Conservation (phyloP, 2,797 vertebrate species). For the Urosaurus nigricauda region DNA sequence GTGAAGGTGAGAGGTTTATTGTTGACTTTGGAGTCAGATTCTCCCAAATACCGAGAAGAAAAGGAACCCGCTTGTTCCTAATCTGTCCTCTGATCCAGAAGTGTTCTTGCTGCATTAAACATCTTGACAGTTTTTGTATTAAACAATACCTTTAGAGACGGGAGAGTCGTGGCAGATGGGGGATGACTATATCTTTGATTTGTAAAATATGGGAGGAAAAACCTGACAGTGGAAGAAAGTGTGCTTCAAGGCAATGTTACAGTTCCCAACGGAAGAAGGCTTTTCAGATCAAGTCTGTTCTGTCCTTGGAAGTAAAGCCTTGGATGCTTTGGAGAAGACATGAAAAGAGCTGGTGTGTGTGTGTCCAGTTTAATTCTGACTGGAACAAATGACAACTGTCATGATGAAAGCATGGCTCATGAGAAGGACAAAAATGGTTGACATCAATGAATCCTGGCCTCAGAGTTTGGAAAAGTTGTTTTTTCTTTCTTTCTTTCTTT, state of each 20-base stretch:
- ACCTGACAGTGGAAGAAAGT: neutral
- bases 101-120: neutral
- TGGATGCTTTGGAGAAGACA: neutral
- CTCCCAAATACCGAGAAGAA: neutral
- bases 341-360: neutral
- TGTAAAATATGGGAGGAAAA: neutral
- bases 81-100: neutral
- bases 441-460: neutral
- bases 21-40: neutral
- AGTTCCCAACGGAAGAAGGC: neutral
- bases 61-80: neutral
- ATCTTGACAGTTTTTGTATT: neutral
- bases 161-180: neutral
- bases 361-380: no score
- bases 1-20: neutral
- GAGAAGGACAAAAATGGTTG: neutral
- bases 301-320: neutral
- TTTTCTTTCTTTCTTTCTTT: no score
- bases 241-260: neutral
- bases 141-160: neutral
- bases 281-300: neutral
- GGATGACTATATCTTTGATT: slow-evolving; percentile 6
- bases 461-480: no score
- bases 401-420: neutral
- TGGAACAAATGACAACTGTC: neutral